Evolutionary conservation across 2,113 vertebrate genomes (phyloP).

Genomic region (Marmota monax): DNA sequence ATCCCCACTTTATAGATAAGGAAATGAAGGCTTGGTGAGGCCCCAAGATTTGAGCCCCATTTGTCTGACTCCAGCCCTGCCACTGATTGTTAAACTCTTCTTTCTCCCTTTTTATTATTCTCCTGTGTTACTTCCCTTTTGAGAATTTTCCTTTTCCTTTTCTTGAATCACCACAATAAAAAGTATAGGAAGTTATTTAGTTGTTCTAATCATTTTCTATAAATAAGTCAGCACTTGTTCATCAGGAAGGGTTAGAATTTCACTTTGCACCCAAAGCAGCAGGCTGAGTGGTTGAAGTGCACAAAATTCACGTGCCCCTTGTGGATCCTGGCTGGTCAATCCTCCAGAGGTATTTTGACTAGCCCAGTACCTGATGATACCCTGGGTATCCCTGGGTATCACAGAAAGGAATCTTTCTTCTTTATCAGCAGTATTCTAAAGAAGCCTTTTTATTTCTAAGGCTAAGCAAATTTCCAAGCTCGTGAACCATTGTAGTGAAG

Average conservation of each 20-base stretch:
- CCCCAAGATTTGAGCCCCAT: not conserved
- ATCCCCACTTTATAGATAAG: not conserved
- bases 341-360: not conserved
- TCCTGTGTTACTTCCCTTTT: not conserved
- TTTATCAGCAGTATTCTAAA: not conserved
- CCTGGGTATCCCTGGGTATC: not conserved
- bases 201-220: not conserved
- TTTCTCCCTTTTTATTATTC: not conserved
- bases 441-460: slow-evolving; percentile 15
- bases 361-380: not conserved
- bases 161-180: not conserved
- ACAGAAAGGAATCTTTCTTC: not conserved
- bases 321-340: not conserved
- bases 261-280: not conserved
- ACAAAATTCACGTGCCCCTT: not conserved
- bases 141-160: not conserved
- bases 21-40: not conserved
- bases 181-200: not conserved
- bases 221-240: not conserved
- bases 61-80: not conserved
- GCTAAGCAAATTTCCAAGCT: slow-evolving; percentile 42
- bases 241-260: slow-evolving; percentile 18
- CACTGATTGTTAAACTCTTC: not conserved
- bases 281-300: not conserved
- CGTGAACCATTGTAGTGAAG: not conserved